Base-by-base conservation (phyloP, 2,888 invertebrate genomes). In the Xanthostigma xanthostigma region DNA sequence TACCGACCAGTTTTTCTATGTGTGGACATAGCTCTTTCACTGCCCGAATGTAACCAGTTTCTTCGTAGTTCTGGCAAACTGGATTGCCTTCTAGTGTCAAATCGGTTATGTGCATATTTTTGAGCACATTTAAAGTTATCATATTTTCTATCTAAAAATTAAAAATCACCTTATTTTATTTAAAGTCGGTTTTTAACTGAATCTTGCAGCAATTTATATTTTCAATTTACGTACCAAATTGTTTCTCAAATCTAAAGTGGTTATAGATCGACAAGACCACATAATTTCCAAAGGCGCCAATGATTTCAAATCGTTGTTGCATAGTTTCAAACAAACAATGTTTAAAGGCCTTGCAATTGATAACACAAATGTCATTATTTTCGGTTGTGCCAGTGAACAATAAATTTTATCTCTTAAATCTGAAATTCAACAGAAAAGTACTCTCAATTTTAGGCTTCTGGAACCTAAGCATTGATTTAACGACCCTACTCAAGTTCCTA, bases 11-110 rank as follows among this genome's bases (percentile, higher is more conserved):
- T 55, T 69, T 69, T 38, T 56, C 60, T 39, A 81, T 52, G 41
- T 63, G 59, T 0, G 76, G 73, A 55, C 76, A 79, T 51, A 75
- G 65, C 54, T 67, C 65, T 52, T 62, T 71, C 0, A 74, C 59
- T 2, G 71, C 69, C 42, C 72, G 72, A 11, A 81, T 65, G 59
- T 86, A 88, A 4, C 73, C 66, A 1, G 66, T 62, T 1, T 76
- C 69, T 46, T 75, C 75, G 57, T 76, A 81, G 56, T 78, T 75
- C 46, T 73, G 72, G 59, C 84, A 84, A 0, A 87, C 56, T 0
- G 82, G 81, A 66, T 87, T 88, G 0, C 79, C 80, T 57, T 84
- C 81, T 35, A 88, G 61, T 53, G 63, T 66, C 9, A 87, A 52
- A 37, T 63, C 60, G 42, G 56, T 60, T 17, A 65, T 53, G 34